A percentile compares a stretch with the other conserved stretches of the same genome.
Conservation (phyloP, 2,888 invertebrate species). For the Ligdia adustata region DNA sequence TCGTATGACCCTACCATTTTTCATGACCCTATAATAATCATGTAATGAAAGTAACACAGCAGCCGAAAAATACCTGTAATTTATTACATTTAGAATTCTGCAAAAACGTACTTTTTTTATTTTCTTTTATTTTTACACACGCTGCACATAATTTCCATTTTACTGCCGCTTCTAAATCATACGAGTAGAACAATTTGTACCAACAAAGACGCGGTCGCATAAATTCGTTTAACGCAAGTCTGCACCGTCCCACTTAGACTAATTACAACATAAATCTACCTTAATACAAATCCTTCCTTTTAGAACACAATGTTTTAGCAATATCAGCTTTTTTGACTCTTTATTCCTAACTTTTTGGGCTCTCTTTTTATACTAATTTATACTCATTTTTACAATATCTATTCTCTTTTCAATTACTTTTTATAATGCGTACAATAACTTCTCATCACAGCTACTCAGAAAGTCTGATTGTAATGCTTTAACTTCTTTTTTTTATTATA, state of each 20-base stretch:
- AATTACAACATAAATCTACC: slow-evolving; percentile 79
- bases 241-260: slow-evolving; percentile 60
- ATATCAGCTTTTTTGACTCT: slow-evolving; percentile 16
- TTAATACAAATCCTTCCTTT: slow-evolving; percentile 69
- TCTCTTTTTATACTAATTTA: not conserved
- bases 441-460: not conserved
- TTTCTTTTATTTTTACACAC: slow-evolving; percentile 11
- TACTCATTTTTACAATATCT: slow-evolving; percentile 26
- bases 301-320: slow-evolving; percentile 50
- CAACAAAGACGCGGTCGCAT: slow-evolving; percentile 68
- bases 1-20: too few species aligned
- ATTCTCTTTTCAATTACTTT: slow-evolving; percentile 21
- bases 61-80: not conserved
- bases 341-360: not conserved
- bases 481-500: slow-evolving; percentile 15
- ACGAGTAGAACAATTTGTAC: slow-evolving; percentile 60
- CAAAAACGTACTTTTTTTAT: slow-evolving; percentile 5
- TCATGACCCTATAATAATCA: too few species aligned
- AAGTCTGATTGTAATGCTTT: slow-evolving; percentile 14
- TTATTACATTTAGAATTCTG: not conserved
- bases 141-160: slow-evolving; percentile 41
- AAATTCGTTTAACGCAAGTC: slow-evolving; percentile 69
- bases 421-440: slow-evolving; percentile 4
- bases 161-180: slow-evolving; percentile 56
- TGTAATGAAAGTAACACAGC: too few species aligned